Conservation (phyloP, 92 coral and sea anemone genomes). For the Zoanthus solanderi region DNA sequence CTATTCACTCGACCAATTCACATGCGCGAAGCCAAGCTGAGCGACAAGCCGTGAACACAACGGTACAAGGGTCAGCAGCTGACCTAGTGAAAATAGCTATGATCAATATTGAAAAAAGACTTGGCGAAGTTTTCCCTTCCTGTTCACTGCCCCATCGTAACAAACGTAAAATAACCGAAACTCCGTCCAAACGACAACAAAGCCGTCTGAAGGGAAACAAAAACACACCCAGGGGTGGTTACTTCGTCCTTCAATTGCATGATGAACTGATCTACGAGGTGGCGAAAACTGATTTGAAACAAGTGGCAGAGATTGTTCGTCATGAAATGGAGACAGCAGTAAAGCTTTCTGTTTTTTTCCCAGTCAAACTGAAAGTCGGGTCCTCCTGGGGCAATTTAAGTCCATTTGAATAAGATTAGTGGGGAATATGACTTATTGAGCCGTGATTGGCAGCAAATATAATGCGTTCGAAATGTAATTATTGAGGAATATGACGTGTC, state of each 20-base stretch:
- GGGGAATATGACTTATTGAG: neutral
- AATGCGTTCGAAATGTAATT: no score
- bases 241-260: slow-evolving; percentile 91
- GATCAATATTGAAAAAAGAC: slow-evolving; percentile 87
- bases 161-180: slow-evolving; percentile 39
- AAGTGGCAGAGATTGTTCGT: slow-evolving; percentile 86
- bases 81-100: slow-evolving; percentile 96
- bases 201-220: slow-evolving; percentile 61
- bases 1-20: slow-evolving; percentile 81
- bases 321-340: slow-evolving; percentile 92
- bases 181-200: slow-evolving; percentile 45
- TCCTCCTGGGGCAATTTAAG: slow-evolving; percentile 95
- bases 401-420: slow-evolving; percentile 74
- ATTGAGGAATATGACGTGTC: no score
- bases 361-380: slow-evolving; percentile 96
- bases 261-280: slow-evolving; percentile 95
- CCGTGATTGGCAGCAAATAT: no score
- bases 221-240: slow-evolving; percentile 76
- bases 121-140: slow-evolving; percentile 73
- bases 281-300: slow-evolving; percentile 72
- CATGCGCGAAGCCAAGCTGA: slow-evolving; percentile 96
- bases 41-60: slow-evolving; percentile 98
- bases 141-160: slow-evolving; percentile 84
- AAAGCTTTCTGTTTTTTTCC: slow-evolving; percentile 81
- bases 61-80: slow-evolving; percentile 99